phyloP scores from a whole-genome alignment of 2,113 vertebrate species.

The Benitochromis conjunctus region DNA sequence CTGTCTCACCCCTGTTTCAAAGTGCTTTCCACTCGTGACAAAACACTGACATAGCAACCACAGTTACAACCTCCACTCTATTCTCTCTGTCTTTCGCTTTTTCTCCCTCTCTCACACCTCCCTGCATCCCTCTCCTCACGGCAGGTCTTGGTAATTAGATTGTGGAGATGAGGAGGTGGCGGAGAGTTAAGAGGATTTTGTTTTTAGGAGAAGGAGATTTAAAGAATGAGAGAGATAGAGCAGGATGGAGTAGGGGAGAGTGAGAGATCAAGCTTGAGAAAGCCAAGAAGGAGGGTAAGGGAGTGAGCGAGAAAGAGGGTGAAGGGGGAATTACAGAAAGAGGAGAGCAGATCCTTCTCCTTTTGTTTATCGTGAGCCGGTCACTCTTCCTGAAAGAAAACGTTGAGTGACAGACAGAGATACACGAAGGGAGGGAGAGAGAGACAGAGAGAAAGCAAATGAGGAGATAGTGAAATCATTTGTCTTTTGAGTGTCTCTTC shows the following conservation, averaged over 20 bases:
- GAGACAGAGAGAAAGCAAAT: background rate
- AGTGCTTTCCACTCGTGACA: background rate
- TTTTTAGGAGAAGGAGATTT: constrained; percentile 55
- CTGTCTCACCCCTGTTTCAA: background rate
- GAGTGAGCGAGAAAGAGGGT: background rate
- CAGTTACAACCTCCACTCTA: constrained; percentile 15
- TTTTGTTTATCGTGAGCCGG: constrained; percentile 32
- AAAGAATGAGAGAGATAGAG: constrained; percentile 28
- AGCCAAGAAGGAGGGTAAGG: background rate
- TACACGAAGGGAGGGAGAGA: background rate
- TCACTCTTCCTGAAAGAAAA: background rate
- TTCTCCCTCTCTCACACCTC: background rate
- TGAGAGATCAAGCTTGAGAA: constrained; percentile 5
- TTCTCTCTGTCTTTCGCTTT: background rate
- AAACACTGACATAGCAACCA: background rate
- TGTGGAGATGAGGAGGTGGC: constrained; percentile 57
- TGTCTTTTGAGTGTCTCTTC: background rate
- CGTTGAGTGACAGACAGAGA: constrained; percentile 24
- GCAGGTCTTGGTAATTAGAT: constrained; percentile 63
- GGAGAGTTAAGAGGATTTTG: constrained; percentile 65
- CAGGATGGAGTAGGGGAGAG: background rate
- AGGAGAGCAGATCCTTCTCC: constrained; percentile 21
- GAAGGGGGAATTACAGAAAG: constrained; percentile 22
- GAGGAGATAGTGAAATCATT: background rate
- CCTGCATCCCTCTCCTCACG: constrained; percentile 43